Evolutionary conservation across 2,113 vertebrate species (phyloP).

Genomic region (Gnathonemus echidnorhynchus): DNA sequence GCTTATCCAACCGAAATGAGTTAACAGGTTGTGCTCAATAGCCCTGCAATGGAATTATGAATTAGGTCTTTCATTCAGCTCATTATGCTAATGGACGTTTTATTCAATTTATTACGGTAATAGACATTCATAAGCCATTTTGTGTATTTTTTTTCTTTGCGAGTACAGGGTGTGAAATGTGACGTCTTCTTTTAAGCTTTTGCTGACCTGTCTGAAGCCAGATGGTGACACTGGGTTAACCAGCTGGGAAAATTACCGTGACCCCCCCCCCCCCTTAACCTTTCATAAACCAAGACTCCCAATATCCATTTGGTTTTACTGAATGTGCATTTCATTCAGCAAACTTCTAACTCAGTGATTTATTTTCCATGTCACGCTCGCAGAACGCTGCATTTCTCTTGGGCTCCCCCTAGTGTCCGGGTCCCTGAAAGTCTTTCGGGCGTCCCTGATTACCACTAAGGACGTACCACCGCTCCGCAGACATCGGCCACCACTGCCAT

Average conservation of each 20-base stretch:
- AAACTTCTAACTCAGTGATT: background rate
- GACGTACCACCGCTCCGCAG: background rate
- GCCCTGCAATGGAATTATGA: background rate
- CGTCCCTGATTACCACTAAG: background rate
- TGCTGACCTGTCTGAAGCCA: background rate
- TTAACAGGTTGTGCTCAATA: slow-evolving; percentile 1
- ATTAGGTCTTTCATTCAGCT: background rate
- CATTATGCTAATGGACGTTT: background rate
- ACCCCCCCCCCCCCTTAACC: background rate
- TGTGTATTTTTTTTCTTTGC: background rate
- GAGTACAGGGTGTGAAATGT: background rate
- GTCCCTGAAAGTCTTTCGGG: background rate
- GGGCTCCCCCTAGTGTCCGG: background rate
- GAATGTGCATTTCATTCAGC: background rate
- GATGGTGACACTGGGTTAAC: background rate
- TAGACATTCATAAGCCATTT: background rate
- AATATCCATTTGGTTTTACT: background rate
- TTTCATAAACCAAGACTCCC: background rate
- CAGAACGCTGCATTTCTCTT: background rate
- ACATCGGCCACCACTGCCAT: background rate
- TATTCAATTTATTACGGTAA: background rate
- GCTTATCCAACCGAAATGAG: background rate
- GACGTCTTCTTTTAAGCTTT: background rate
- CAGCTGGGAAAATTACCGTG: background rate
- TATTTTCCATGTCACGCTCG: background rate